Evolutionary conservation across 2,113 vertebrate genomes (phyloP), one percentile per base, ranked within the genome.

Genomic region (Corvus cornix): DNA sequence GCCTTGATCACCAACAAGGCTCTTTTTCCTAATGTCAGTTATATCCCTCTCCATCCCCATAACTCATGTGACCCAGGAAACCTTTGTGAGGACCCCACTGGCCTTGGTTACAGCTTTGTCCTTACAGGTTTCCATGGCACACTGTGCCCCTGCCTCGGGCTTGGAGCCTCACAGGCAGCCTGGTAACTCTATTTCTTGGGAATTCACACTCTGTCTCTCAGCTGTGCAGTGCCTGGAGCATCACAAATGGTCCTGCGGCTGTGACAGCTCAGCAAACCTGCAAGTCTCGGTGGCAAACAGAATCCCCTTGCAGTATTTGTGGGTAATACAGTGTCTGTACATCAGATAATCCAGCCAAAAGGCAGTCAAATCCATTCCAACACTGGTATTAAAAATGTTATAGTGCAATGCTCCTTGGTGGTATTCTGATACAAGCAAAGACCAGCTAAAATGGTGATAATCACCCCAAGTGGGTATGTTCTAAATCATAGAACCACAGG

Each of bases 21-120:
- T 91, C 89, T 92, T 90, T 74, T 59, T 73, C 84, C 95, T 60
- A 80, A 93, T 16, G 28, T 94, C 62, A 82, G 48, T 70, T 94
- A 37, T 21, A 44, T 26, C 28, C 49, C 62, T 44, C 41, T 70
- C 17, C 31, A 37, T 1, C 5, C 3, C 46, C 9, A 10, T 83
- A 95, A 94, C 92, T 95, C 94, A 96, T 89, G 92, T 3, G 48
- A 59, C 52, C 30, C 69, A 93, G 39, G 27, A 88, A 68, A 48
- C 9, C n/a, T 73, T 77, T 67, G 26, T 93, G 91, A 96, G 91
- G 93, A 82, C 21, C 37, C 16, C 4, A 3, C 2, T 70, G 39
- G 41, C 39, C 16, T 23, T 43, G 27, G 15, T 55, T 46, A 22
- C 13, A 53, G 21, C 63, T 30, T 4, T 33, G 16, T 79, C 23